These are phyloP conservation scores for Pseudobourletiella spinata DNA, from an alignment of 1,140 invertebrate species.

Conservation along the genomic window DNA sequence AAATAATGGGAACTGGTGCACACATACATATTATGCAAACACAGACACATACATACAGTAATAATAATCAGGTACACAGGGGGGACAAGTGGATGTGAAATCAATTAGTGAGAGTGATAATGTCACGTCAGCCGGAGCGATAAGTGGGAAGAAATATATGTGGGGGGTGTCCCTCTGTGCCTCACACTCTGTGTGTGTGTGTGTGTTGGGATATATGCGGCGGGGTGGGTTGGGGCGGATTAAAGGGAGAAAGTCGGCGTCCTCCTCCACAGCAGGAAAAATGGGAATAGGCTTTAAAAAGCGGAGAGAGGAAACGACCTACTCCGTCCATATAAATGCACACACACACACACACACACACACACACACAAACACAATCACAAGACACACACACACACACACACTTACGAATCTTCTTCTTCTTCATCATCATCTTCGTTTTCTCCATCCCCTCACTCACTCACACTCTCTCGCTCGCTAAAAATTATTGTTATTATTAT, in stretches of 20 bases:
- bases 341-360: not conserved
- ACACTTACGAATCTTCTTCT: too few relatives aligned
- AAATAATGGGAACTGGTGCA: slow-evolving; percentile 8
- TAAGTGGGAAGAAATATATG: slow-evolving; percentile 22
- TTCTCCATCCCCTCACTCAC: not conserved
- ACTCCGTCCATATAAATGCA: not conserved
- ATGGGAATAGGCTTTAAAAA: slow-evolving; percentile 26
- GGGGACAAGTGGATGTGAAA: slow-evolving; percentile 17
- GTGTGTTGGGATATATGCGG: slow-evolving; percentile 3
- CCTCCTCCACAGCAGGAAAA: slow-evolving; percentile 17
- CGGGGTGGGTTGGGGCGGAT: slow-evolving; percentile 1
- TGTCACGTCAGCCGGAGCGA: slow-evolving; percentile 20
- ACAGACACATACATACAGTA: too few relatives aligned
- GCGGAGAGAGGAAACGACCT: slow-evolving; percentile 9
- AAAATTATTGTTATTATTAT: too few relatives aligned
- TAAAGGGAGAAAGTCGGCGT: slow-evolving; percentile 5
- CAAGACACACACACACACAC: too few relatives aligned
- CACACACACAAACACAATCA: too few relatives aligned
- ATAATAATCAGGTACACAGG: slow-evolving; percentile 25
- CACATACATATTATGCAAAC: too few relatives aligned
- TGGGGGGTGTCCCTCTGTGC: not conserved
- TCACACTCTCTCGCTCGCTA: not conserved
- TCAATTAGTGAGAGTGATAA: slow-evolving; percentile 32
- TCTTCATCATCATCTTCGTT: too few relatives aligned
- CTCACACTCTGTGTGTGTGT: too few relatives aligned